Conservation (phyloP, 2,888 invertebrate species). For the Conistra vaccinii region DNA sequence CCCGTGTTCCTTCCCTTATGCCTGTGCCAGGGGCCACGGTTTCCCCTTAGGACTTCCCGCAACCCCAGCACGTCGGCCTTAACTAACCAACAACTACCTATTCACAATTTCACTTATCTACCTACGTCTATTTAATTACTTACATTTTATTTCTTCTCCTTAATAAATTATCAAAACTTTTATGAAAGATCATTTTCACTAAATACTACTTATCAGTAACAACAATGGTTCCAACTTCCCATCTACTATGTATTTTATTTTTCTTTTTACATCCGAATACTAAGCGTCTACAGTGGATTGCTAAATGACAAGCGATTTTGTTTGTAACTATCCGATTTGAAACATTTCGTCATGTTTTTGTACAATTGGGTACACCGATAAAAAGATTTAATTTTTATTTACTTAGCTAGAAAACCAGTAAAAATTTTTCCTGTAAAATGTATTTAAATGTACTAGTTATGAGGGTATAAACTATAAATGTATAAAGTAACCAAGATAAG, state of each 20-base stretch:
- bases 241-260: conserved; percentile 21
- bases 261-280: conserved; percentile 35
- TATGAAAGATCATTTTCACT: conserved; percentile 2
- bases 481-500: not conserved
- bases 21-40: no score
- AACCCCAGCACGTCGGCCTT: no score
- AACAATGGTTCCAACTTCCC: conserved; percentile 13
- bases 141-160: conserved; percentile 4
- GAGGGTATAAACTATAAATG: not conserved
- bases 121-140: not conserved
- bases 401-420: not conserved
- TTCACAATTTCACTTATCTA: not conserved
- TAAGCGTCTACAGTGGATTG: conserved; percentile 50
- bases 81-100: no score
- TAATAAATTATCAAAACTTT: not conserved
- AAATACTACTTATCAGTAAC: not conserved
- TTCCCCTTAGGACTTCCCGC: no score
- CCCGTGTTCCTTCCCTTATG: no score
- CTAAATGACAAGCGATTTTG: conserved; percentile 70
- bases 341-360: conserved; percentile 68
- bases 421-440: not conserved
- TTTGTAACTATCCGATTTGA: conserved; percentile 65
- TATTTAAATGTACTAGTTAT: not conserved
- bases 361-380: conserved; percentile 42
- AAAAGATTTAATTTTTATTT: not conserved